Evolutionary conservation across 1,140 invertebrate genomes (phyloP).

Genomic region (Nomia melanderi): DNA sequence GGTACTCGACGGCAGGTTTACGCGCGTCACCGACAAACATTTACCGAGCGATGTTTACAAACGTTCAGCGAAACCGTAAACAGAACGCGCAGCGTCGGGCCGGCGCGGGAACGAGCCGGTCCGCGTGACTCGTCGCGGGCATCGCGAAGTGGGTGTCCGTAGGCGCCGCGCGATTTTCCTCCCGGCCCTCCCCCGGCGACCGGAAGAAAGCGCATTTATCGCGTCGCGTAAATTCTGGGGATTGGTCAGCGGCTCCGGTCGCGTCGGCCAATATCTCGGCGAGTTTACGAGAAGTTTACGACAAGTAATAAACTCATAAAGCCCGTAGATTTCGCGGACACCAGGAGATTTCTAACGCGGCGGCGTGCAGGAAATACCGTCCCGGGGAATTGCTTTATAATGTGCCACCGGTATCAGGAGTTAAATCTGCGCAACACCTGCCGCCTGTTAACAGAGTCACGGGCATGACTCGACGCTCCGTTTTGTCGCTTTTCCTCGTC

Average conservation of each 20-base stretch:
- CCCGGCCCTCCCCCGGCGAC: no score
- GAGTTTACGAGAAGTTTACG: slow-evolving; percentile 41
- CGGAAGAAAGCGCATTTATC: not conserved
- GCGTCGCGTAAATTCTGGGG: not conserved
- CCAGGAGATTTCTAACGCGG: slow-evolving; percentile 17
- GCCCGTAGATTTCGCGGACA: slow-evolving; percentile 12
- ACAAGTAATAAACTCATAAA: slow-evolving; percentile 38
- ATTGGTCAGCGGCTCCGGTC: not conserved
- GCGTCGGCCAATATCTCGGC: slow-evolving; percentile 24
- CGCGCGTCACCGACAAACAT: no score
- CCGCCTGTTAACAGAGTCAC: slow-evolving; percentile 15
- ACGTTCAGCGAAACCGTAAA: no score
- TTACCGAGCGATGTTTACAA: no score
- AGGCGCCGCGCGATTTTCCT: not conserved
- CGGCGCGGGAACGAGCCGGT: no score
- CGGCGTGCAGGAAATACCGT: slow-evolving; percentile 21
- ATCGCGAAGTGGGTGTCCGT: no score
- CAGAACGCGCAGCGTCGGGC: no score
- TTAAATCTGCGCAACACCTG: slow-evolving; percentile 34
- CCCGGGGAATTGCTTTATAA: not conserved
- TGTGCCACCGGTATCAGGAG: slow-evolving; percentile 14
- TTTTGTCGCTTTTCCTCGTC: not conserved
- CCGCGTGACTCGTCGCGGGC: no score
- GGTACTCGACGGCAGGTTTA: no score
- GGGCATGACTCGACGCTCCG: not conserved